Evolutionary conservation across 2,888 invertebrate genomes (phyloP), one percentile per base, ranked within the genome.

Genomic region (Epistrophe grossulariae): DNA sequence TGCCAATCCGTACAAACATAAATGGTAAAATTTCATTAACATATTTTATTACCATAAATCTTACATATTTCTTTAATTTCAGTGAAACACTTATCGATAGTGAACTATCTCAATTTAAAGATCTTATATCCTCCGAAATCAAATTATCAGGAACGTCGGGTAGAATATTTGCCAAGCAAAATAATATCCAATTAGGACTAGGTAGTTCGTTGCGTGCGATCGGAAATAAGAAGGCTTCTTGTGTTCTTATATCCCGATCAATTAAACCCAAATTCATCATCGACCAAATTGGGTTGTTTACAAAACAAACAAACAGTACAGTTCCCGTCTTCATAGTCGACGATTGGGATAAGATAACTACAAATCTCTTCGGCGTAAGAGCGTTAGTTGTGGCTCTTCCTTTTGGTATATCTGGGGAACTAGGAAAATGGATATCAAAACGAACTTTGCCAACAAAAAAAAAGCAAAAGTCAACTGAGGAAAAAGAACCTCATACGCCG

Each of bases 221-320:
- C 4, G 45, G 31, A 11, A 60, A 72, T 19, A 43, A 31, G 3
- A 68, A 48, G 10, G 43, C 60, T 13, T 74, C 83, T 4, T 83
- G 79, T 52, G 87, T 83, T 13, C 66, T 87, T 13, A 35, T 87
- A 3, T 87, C 87, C 0, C 50, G 68, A 0, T 19, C 76, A 38
- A 72, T 83, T 0, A 74, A 68, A 55, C 87, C 87, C 0, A 87
- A 68, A 38, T 87, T 76, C n/a, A 79, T 87, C 11, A 66, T 79
- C 4, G 40, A 79, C n/a, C 87, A 87, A 43, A 83, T 87, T 24
- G 76, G 19, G 0, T 79, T 40, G 1, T 72, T 79, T 9, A 0
- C 76, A 5, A 71, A 9, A n/a, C 52, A 76, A 17, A 59, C 11
- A 8, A 76, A 60, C 2, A 28, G 10, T 4, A 28, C 19, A 9